phyloP scores from a whole-genome alignment of 2,888 invertebrate species.

The Nowickia ferox region DNA sequence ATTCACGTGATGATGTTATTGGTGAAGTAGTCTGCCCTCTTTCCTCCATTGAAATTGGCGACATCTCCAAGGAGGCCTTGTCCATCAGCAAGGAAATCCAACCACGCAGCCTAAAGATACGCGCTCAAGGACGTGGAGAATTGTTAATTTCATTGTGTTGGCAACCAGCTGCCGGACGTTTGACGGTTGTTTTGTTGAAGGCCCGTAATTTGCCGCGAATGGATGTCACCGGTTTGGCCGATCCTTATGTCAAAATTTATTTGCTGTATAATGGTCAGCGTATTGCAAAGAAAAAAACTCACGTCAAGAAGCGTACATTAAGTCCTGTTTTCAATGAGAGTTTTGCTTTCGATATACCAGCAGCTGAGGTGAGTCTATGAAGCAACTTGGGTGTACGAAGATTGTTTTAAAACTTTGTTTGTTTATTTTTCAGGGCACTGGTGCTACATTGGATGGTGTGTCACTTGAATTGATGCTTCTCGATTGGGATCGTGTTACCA shows the following conservation, averaged over 20 bases:
- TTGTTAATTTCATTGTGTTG: constrained; percentile 97
- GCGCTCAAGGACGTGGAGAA: constrained; percentile 96
- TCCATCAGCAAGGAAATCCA: constrained; percentile 94
- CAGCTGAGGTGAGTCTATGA: constrained; percentile 84
- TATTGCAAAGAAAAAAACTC: constrained; percentile 99
- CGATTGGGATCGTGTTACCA: constrained; percentile 99
- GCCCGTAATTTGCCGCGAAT: constrained; percentile 98
- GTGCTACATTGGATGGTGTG: constrained; percentile 82
- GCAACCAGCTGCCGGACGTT: constrained; percentile 97
- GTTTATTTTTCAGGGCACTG: constrained; percentile 79
- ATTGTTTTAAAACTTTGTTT: constrained; percentile 4
- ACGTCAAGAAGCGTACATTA: constrained; percentile 98
- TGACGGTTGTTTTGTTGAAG: constrained; percentile 98
- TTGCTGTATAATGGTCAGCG: constrained; percentile 98
- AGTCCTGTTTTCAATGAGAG: constrained; percentile 99
- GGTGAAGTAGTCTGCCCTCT: constrained; percentile 97
- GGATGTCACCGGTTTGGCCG: constrained; percentile 98
- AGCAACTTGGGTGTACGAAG: background rate
- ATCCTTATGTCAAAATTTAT: constrained; percentile 98
- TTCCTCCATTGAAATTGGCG: constrained; percentile 86
- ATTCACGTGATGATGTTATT: constrained; percentile 98
- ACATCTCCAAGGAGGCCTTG: constrained; percentile 90
- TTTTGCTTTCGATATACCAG: constrained; percentile 98
- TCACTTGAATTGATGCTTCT: constrained; percentile 85
- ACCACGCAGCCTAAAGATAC: constrained; percentile 96